Percentiles rank a stretch among this genome's conserved stretches.
Conservation (phyloP, 2,888 invertebrate species). For the Eustalomyia histrio region DNA sequence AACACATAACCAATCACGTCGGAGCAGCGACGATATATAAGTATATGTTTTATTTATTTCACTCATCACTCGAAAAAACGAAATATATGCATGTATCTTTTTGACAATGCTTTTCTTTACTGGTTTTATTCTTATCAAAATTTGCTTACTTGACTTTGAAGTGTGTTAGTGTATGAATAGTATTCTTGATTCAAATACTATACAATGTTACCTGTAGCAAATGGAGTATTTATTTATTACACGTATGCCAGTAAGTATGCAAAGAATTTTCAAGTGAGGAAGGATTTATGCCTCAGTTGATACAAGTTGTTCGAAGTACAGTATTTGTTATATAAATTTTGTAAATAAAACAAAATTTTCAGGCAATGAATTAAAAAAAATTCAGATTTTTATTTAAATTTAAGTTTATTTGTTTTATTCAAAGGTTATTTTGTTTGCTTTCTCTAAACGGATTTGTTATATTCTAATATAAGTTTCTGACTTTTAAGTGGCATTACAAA, state of each 20-base stretch:
- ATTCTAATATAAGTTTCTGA: no score
- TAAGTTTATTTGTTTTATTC: neutral
- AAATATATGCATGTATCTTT: neutral
- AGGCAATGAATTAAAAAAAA: neutral
- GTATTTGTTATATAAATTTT: neutral
- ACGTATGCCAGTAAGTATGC: neutral
- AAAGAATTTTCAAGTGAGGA: neutral
- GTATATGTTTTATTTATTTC: no score
- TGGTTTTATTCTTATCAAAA: neutral
- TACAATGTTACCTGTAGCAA: slow-evolving; percentile 1
- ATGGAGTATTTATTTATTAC: neutral
- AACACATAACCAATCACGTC: no score
- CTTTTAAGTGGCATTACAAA: no score
- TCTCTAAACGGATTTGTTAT: no score
- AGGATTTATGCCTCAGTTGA: slow-evolving; percentile 2
- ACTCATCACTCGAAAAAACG: no score
- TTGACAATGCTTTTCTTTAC: slow-evolving; percentile 9
- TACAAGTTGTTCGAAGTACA: neutral
- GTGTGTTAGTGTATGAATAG: slow-evolving; percentile 3
- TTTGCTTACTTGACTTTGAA: slow-evolving; percentile 22
- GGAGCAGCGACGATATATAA: no score
- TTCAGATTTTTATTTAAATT: neutral
- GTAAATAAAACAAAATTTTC: neutral
- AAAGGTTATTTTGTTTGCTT: no score
- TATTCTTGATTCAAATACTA: neutral